Base-by-base conservation (phyloP, 2,113 vertebrate genomes). In the Gambusia affinis region DNA sequence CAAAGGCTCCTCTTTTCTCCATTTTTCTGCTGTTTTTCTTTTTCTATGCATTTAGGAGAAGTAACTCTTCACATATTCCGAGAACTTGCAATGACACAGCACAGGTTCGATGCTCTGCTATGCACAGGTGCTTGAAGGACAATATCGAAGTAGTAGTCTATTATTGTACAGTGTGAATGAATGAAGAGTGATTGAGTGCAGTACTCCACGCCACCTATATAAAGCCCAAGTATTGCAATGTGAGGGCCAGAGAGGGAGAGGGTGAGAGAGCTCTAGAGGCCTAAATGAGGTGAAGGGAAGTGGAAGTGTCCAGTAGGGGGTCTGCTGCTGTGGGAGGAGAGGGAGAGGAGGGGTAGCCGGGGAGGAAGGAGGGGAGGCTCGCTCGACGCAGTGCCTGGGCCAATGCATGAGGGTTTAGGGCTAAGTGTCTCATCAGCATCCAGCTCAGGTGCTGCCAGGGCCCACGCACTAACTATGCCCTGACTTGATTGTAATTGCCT, bases 401-500 rank as follows among this genome's bases (percentile, higher is more conserved):
- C 95, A 95, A 96, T 87, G 89, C 94, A 94, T 94, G 95, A 96
- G 95, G 96, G 95, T 96, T 96, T 95, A 93, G 89, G 96, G 95
- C 96, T 98, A 98, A 99, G 98, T 98, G 97, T 96, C 97, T 99
- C 97, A 99, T 99, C 97, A 99, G 97, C 97, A 99, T 98, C 97
- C 97, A 96, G 96, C 97, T 99, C 98, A 97, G 97, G 97, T 96
- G 95, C 96, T 95, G 95, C 96, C 96, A 94, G 95, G 95, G 83
- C 90, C 92, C 95, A 95, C 96, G 96, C 96, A 95, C 96, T 96
- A 96, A 96, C 96, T 97, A 97, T 96, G 97, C 97, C 97, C 97
- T 98, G 97, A 98, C 97, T 98, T 99, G 97, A 99, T 99, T 99
- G 97, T 99, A 99, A 99, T 99, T 99, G 98, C 97, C 95, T 96